Percentiles rank a stretch among this genome's conserved stretches.
Conservation (phyloP, 2,797 vertebrate genomes). For the Onychomys leucogaster region DNA sequence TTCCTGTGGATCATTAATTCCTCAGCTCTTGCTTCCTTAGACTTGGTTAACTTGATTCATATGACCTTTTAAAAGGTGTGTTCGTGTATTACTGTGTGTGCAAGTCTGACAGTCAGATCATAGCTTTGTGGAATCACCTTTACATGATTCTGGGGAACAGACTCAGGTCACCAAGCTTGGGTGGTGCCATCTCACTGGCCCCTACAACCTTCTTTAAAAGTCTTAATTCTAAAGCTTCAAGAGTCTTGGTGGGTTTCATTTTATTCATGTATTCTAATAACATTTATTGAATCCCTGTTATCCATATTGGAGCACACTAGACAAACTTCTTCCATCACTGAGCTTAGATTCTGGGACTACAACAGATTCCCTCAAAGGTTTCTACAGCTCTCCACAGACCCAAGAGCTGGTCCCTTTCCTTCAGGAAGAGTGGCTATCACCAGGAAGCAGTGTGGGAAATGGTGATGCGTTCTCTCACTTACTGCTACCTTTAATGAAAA, state of each 20-base stretch:
- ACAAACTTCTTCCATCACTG: not conserved
- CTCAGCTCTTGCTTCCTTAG: not conserved
- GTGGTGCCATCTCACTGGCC: not conserved
- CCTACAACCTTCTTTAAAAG: not conserved
- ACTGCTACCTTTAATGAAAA: not conserved
- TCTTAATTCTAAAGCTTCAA: not conserved
- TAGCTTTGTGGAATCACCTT: not conserved
- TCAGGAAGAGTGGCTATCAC: not conserved
- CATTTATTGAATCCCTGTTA: not conserved
- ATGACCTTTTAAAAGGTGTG: not conserved
- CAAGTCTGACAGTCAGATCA: too few relatives aligned
- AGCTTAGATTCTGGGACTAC: too few relatives aligned
- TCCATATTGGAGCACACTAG: too few relatives aligned
- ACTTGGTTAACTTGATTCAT: not conserved
- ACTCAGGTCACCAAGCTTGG: not conserved
- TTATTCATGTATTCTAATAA: not conserved
- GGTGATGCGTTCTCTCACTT: not conserved
- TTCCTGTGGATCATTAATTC: not conserved
- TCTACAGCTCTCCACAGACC: not conserved
- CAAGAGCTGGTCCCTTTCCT: not conserved
- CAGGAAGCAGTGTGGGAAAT: not conserved
- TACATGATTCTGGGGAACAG: not conserved
- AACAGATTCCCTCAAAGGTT: not conserved
- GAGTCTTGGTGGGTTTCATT: not conserved
- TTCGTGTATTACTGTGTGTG: not conserved